Evolutionary conservation across 2,113 vertebrate genomes (phyloP).

Genomic region (Antigone vipio): DNA sequence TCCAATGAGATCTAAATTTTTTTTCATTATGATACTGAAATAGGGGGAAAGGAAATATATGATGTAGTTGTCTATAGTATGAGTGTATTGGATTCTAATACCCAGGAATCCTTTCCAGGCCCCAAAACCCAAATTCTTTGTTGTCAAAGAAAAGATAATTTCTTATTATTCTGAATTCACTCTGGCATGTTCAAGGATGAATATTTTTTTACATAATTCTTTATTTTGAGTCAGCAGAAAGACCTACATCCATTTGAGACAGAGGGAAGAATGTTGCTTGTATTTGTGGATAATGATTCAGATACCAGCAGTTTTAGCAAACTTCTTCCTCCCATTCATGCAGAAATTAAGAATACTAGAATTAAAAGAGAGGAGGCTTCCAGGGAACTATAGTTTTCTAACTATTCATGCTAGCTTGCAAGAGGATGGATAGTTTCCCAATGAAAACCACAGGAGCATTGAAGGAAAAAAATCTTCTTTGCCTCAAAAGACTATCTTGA

Average conservation of each 20-base stretch:
- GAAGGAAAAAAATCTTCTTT: neutral
- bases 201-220: neutral
- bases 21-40: neutral
- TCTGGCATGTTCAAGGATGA: neutral
- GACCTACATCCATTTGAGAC: neutral
- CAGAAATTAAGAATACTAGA: neutral
- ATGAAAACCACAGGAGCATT: neutral
- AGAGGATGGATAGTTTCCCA: neutral
- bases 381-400: neutral
- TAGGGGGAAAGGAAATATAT: neutral
- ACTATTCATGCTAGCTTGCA: neutral
- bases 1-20: neutral
- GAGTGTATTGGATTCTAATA: neutral
- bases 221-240: neutral
- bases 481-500: neutral
- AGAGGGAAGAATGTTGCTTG: neutral
- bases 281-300: neutral
- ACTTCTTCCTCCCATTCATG: neutral
- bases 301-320: neutral
- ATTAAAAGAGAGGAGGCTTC: neutral
- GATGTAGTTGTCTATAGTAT: neutral
- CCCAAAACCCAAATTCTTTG: neutral
- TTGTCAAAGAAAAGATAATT: neutral
- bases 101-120: neutral
- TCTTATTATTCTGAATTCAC: neutral